These are phyloP conservation scores for Colaptes auratus DNA, from an alignment of 2,113 vertebrate species.

Conservation along the genomic window DNA sequence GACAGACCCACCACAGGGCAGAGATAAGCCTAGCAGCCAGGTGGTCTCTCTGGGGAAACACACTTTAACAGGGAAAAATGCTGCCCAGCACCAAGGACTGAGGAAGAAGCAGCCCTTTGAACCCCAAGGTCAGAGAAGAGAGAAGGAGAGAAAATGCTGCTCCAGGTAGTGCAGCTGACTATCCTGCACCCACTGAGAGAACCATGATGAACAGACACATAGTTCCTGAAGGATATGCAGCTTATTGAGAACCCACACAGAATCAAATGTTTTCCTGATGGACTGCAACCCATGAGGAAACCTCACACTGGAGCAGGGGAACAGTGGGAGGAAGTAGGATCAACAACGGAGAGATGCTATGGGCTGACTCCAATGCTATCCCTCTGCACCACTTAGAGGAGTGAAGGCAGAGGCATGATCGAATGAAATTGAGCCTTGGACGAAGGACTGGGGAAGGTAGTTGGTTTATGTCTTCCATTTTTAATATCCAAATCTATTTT, in stretches of 20 bases:
- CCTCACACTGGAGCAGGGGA: neutral
- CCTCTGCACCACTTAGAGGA: rapidly evolving
- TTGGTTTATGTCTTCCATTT: no score
- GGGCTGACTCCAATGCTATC: neutral
- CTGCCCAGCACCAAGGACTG: neutral
- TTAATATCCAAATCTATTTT: no score
- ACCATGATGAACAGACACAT: neutral
- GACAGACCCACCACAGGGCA: neutral
- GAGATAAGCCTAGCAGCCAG: neutral
- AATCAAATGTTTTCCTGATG: neutral
- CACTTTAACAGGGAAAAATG: neutral
- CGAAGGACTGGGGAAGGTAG: neutral
- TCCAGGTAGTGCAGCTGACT: neutral
- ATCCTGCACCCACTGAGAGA: neutral
- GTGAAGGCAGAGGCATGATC: neutral
- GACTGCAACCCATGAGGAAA: neutral
- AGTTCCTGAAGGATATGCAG: neutral
- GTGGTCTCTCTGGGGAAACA: neutral
- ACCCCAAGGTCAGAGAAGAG: neutral
- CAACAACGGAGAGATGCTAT: neutral
- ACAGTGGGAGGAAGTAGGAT: neutral
- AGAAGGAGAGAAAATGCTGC: neutral
- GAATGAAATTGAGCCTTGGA: neutral
- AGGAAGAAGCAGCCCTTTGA: neutral
- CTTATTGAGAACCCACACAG: neutral